phyloP scores from a whole-genome alignment of 2,888 invertebrate species.

The Scelioninae gen. 1 region DNA sequence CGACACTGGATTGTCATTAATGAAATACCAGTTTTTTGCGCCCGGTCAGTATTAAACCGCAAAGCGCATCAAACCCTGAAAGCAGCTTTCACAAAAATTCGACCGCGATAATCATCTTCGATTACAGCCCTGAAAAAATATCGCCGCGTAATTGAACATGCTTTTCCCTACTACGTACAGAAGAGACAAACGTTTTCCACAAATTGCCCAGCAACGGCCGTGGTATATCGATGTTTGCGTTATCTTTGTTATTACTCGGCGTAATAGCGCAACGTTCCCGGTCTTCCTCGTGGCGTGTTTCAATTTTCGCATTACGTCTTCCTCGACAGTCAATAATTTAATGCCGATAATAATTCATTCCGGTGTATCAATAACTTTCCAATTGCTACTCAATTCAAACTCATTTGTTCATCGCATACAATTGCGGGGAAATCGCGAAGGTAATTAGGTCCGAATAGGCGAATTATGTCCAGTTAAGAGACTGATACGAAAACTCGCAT shows the following conservation, averaged over 20 bases:
- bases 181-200: slow-evolving; percentile 59
- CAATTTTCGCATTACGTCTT: slow-evolving; percentile 67
- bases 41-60: slow-evolving; percentile 14
- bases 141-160: slow-evolving; percentile 29
- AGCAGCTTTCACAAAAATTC: slow-evolving; percentile 37
- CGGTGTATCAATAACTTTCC: slow-evolving; percentile 67
- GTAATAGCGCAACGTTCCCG: slow-evolving; percentile 40
- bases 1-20: slow-evolving; percentile 43
- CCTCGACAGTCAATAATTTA: slow-evolving; percentile 69
- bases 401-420: slow-evolving; percentile 64
- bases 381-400: slow-evolving; percentile 66
- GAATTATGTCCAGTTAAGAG: slow-evolving; percentile 57
- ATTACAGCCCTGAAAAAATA: slow-evolving; percentile 34
- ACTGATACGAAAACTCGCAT: slow-evolving; percentile 31
- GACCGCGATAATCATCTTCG: slow-evolving; percentile 46
- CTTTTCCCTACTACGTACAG: slow-evolving; percentile 7
- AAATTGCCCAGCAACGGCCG: slow-evolving; percentile 40
- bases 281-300: slow-evolving; percentile 46
- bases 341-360: slow-evolving; percentile 66
- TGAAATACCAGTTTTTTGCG: slow-evolving; percentile 45
- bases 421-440: slow-evolving; percentile 53
- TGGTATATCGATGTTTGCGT: slow-evolving; percentile 28
- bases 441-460: slow-evolving; percentile 61
- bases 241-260: slow-evolving; percentile 53
- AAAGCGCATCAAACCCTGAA: slow-evolving; percentile 10